phyloP scores from a whole-genome alignment of 2,888 invertebrate genomes.

The Spisula solida region DNA sequence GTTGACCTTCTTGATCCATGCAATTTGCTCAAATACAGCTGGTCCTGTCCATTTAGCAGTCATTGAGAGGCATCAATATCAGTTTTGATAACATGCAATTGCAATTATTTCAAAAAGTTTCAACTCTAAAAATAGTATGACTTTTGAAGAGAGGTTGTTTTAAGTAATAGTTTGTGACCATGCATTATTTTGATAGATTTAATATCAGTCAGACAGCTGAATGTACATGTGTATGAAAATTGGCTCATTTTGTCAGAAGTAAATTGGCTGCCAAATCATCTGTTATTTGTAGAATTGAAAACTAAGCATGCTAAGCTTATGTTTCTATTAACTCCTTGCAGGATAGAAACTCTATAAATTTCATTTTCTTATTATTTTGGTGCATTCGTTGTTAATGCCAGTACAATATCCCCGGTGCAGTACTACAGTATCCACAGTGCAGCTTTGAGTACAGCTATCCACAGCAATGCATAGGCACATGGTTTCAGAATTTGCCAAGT shows the following conservation, averaged over 20 bases:
- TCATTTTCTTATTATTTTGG: neutral
- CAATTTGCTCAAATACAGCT: no score
- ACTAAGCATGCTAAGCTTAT: neutral
- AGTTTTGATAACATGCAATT: no score
- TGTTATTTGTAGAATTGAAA: neutral
- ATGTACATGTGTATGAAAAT: neutral
- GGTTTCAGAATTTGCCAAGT: no score
- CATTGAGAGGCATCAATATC: no score
- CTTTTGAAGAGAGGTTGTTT: no score
- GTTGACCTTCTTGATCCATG: no score
- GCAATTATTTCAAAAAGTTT: no score
- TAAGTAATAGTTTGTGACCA: no score
- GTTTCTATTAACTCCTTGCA: neutral
- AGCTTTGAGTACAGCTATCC: neutral
- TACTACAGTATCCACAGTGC: neutral
- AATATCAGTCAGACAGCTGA: neutral
- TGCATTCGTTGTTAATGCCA: neutral
- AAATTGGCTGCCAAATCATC: slow-evolving; percentile 1
- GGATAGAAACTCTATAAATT: slow-evolving; percentile 3
- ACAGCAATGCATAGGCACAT: no score
- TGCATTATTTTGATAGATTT: neutral
- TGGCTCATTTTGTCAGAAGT: neutral
- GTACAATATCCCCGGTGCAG: neutral
- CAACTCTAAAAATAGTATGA: no score
- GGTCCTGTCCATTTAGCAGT: no score